phyloP scores from a whole-genome alignment of 2,113 vertebrate species.

The Pangasianodon hypophthalmus region DNA sequence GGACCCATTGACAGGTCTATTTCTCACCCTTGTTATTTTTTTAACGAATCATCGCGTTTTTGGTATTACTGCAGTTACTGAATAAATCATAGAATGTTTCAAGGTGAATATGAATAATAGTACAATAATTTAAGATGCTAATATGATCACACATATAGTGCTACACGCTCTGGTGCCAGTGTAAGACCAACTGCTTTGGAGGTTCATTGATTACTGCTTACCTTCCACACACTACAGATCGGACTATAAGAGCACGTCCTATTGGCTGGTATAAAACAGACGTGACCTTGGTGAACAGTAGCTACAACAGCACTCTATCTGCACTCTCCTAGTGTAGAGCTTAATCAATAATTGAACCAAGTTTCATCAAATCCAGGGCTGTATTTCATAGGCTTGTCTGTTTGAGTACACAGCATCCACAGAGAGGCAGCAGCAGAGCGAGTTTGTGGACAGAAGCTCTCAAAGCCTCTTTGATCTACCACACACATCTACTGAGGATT shows the following conservation, averaged over 20 bases:
- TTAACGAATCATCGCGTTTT: background rate
- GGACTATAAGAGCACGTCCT: constrained; percentile 4
- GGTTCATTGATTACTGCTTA: constrained; percentile 18
- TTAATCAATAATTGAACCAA: constrained; percentile 74
- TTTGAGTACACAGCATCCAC: constrained; percentile 52
- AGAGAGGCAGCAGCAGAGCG: constrained; percentile 38
- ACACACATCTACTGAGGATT: constrained; percentile 49
- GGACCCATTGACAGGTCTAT: no score
- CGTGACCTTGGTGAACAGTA: constrained; percentile 37
- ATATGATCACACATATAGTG: background rate
- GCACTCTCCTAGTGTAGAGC: constrained; percentile 56
- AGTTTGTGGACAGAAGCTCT: constrained; percentile 49
- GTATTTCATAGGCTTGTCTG: constrained; percentile 64
- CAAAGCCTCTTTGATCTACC: constrained; percentile 56
- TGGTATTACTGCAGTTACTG: background rate
- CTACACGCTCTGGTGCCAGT: background rate
- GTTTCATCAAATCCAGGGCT: constrained; percentile 67
- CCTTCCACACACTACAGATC: constrained; percentile 8
- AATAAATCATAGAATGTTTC: background rate
- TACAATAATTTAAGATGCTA: background rate
- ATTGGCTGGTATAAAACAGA: constrained; percentile 44
- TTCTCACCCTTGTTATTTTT: background rate
- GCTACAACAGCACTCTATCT: constrained; percentile 49
- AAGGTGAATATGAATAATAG: background rate
- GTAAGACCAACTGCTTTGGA: background rate